phyloP scores from a whole-genome alignment of 2,888 invertebrate species.

The Mythimna impura region DNA sequence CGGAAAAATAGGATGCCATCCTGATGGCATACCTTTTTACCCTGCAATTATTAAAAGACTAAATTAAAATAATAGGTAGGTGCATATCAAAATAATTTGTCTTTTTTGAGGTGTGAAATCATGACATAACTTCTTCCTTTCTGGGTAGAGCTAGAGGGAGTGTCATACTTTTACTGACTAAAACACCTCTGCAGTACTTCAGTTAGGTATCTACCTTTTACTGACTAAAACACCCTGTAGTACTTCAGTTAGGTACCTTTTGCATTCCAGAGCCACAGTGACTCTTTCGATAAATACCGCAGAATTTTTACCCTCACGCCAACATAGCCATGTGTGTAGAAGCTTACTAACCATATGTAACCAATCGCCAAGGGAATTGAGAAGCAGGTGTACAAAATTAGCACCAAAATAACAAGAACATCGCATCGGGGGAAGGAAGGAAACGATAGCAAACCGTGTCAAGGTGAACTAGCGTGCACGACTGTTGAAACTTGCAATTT shows the following conservation, averaged over 20 bases:
- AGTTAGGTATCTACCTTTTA: no score
- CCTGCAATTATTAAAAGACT: neutral
- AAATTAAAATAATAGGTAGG: neutral
- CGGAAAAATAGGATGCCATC: neutral
- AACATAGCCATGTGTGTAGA: slow-evolving; percentile 8
- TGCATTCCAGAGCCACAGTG: no score
- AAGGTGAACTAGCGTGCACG: slow-evolving; percentile 69
- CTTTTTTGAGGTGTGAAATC: no score
- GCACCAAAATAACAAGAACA: slow-evolving; percentile 26
- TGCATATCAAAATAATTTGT: neutral
- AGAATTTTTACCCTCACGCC: neutral
- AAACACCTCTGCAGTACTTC: no score
- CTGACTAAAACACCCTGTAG: no score
- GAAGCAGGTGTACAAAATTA: slow-evolving; percentile 46
- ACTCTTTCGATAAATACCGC: no score
- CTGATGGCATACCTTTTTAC: neutral
- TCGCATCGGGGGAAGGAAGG: slow-evolving; percentile 77
- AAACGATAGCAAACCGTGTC: slow-evolving; percentile 70
- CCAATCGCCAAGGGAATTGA: slow-evolving; percentile 16
- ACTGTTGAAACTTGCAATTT: slow-evolving; percentile 49
- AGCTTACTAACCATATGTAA: neutral
- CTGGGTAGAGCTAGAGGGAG: no score
- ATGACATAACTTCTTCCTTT: no score
- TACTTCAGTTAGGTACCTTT: no score
- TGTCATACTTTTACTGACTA: no score